Evolutionary conservation across 1,140 invertebrate genomes (phyloP).

Genomic region (Brachionus plicatilis): DNA sequence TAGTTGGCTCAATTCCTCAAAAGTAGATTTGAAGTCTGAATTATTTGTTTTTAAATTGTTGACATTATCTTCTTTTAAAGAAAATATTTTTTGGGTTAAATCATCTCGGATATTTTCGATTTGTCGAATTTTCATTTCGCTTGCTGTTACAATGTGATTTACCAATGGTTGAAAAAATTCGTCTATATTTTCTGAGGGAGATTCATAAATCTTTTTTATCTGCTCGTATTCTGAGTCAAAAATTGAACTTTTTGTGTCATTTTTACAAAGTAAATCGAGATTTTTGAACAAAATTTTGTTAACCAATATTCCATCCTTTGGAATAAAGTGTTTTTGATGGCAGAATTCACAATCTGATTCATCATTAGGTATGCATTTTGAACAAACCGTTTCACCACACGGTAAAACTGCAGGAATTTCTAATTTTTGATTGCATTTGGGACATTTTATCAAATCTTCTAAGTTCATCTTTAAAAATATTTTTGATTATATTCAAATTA

Average conservation of each 20-base stretch:
- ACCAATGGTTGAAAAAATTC: neutral
- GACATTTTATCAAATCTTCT: neutral
- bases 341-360: neutral
- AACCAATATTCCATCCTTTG: neutral
- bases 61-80: neutral
- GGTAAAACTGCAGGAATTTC: neutral
- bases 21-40: neutral
- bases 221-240: neutral
- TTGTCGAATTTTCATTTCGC: neutral
- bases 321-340: neutral
- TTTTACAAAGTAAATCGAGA: neutral
- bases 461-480: neutral
- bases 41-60: neutral
- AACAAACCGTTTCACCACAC: neutral
- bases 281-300: neutral
- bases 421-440: neutral
- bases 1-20: neutral
- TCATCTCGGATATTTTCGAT: neutral
- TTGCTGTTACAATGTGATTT: neutral
- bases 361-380: neutral
- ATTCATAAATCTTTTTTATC: neutral
- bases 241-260: neutral
- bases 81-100: neutral
- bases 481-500: neutral
- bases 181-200: neutral